phyloP scores from a whole-genome alignment of 1,140 invertebrate genomes.

The Branchinecta lindahli region DNA sequence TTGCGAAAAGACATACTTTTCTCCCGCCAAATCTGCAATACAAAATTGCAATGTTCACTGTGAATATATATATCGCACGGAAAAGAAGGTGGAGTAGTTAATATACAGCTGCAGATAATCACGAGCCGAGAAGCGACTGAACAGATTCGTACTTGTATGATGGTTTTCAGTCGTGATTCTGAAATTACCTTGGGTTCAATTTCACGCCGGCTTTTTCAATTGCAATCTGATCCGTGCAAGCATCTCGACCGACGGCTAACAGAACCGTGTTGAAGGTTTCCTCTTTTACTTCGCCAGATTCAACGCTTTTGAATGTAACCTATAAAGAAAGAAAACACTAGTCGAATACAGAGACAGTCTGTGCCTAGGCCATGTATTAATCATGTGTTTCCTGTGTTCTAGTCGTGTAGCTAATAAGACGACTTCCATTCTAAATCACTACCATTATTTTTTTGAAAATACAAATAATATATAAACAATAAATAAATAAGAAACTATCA shows the following conservation, averaged over 20 bases:
- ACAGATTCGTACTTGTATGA: not conserved
- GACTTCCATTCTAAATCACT: too few species aligned
- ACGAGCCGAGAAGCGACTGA: too few species aligned
- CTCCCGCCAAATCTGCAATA: too few species aligned
- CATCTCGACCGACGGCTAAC: slow-evolving; percentile 45
- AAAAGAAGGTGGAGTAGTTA: not conserved
- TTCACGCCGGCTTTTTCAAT: slow-evolving; percentile 40
- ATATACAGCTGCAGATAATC: not conserved
- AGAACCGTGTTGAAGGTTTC: slow-evolving; percentile 40
- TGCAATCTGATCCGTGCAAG: slow-evolving; percentile 41
- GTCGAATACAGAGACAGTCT: not conserved
- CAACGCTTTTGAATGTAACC: slow-evolving; percentile 30
- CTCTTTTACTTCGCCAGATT: slow-evolving; percentile 26
- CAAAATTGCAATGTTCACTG: too few species aligned
- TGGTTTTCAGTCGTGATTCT: not conserved
- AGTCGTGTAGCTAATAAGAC: too few species aligned
- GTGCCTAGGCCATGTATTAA: too few species aligned
- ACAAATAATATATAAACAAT: too few species aligned
- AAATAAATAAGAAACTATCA: too few species aligned
- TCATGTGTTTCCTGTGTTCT: too few species aligned
- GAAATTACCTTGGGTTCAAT: slow-evolving; percentile 33
- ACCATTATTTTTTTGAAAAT: too few species aligned
- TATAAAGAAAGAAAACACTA: slow-evolving; percentile 23
- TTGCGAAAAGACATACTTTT: too few species aligned
- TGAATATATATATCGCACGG: not conserved